A percentile compares a stretch with the other conserved stretches of the same genome.
phyloP scores from a whole-genome alignment of 2,797 vertebrate genomes.

The Ceryle rudis region DNA sequence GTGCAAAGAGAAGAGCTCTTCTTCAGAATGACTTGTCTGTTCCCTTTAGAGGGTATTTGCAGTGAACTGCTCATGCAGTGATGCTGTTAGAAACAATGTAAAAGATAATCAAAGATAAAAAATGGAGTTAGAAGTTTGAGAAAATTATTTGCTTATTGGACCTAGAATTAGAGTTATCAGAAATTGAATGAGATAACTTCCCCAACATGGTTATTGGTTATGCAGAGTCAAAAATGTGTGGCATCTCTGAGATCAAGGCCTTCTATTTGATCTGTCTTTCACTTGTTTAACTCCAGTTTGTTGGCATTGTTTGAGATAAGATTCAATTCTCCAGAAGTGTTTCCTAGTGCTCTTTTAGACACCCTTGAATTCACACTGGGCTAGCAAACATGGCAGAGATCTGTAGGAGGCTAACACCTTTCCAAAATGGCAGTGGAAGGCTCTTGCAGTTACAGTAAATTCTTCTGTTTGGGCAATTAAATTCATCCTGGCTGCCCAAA shows the following conservation, averaged over 20 bases:
- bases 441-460: neutral
- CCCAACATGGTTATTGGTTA: neutral
- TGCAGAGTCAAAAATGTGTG: neutral
- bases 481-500: neutral
- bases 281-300: neutral
- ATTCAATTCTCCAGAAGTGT: neutral
- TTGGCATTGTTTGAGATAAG: neutral
- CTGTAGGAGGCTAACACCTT: neutral
- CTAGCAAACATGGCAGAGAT: neutral
- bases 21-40: neutral
- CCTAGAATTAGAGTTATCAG: neutral
- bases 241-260: neutral
- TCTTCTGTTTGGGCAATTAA: neutral
- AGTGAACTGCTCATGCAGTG: neutral
- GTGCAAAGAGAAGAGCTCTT: neutral
- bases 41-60: neutral
- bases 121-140: neutral
- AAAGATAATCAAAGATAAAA: neutral
- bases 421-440: neutral
- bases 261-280: neutral
- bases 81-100: neutral
- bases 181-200: neutral
- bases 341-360: neutral
- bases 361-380: neutral
- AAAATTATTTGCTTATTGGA: conserved; percentile 5